Base-by-base conservation (phyloP, 2,113 vertebrate species). In the Fulmarus glacialis region DNA sequence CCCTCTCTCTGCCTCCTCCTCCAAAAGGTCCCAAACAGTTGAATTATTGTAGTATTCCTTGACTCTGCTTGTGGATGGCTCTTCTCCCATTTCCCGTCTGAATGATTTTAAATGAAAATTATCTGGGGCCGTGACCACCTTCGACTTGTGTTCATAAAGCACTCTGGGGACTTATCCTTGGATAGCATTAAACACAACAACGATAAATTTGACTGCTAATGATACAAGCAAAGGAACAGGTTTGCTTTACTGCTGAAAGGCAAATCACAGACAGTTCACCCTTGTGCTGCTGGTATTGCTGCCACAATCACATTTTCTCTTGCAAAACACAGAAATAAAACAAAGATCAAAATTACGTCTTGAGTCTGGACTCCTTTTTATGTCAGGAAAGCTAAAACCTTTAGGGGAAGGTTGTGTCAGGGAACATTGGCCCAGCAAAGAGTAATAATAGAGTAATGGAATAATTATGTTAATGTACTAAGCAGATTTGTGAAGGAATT, bases 401-500 rank as follows among this genome's bases (percentile, higher is more conserved):
- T 89, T 43, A 89, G 81, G 43, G 43, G 27, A 87, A 92, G 52
- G 30, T 81, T 82, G 38, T 92, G 36, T 59, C 83, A 95, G 84
- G 29, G 64, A 93, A 89, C 45, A 87, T 29, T 82, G 80, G 43
- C 64, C 72, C 68, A 78, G 24, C 30, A 64, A 62, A 77, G 40
- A 77, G 74, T 72, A 85, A 75, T 95, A 91, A 64, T 11, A 72
- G 43, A 64, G 77, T 87, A 94, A 87, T 43, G 89, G 83, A 79
- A 78, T 87, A 95, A 83, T 66, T 29, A 92, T 78, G 26, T 73
- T 83, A 93, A 58, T 53, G 50, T 58, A 83, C 63, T 78, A 90
- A 91, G 56, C 47, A 95, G 74, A 88, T 96, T 90, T 95, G 62
- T 86, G 84, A 93, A 78, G 79, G 59, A 93, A 95, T 93, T 91